Conservation (phyloP, 1,140 invertebrate genomes). For the Cataglyphis hispanica region DNA sequence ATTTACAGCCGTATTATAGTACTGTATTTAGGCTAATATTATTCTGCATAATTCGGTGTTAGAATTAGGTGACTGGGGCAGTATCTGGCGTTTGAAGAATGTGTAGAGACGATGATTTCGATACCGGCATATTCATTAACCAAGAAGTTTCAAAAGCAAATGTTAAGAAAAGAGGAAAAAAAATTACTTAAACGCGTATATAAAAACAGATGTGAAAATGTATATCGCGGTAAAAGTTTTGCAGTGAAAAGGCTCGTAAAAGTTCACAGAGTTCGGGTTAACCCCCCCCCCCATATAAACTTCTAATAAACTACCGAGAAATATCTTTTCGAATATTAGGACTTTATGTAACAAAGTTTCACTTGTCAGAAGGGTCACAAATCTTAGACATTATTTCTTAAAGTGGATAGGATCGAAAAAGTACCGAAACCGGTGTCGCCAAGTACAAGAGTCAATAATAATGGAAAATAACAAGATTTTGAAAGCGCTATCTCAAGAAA, state of each 20-base stretch:
- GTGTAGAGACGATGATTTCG: slow-evolving; percentile 51
- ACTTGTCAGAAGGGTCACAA: slow-evolving; percentile 20
- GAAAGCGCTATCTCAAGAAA: slow-evolving; percentile 19
- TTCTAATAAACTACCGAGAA: slow-evolving; percentile 38
- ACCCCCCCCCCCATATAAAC: background rate
- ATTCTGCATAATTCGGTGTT: slow-evolving; percentile 79
- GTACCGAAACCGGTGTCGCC: slow-evolving; percentile 50
- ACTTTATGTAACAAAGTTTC: slow-evolving; percentile 36
- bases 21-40: slow-evolving; percentile 82
- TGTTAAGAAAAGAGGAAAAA: background rate
- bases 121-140: slow-evolving; percentile 24
- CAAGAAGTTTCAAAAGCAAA: background rate
- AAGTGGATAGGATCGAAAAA: slow-evolving; percentile 25
- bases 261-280: slow-evolving; percentile 11
- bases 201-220: slow-evolving; percentile 13
- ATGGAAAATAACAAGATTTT: slow-evolving; percentile 23
- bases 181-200: slow-evolving; percentile 1
- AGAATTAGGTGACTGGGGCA: slow-evolving; percentile 77
- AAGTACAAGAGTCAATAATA: slow-evolving; percentile 41
- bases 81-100: slow-evolving; percentile 74
- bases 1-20: slow-evolving; percentile 79
- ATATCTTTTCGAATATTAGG: slow-evolving; percentile 29
- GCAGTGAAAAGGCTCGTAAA: slow-evolving; percentile 21
- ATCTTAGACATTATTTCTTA: slow-evolving; percentile 46
- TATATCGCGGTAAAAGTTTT: slow-evolving; percentile 12